Conservation (phyloP, 2,888 invertebrate genomes). For the Norana najaformis region DNA sequence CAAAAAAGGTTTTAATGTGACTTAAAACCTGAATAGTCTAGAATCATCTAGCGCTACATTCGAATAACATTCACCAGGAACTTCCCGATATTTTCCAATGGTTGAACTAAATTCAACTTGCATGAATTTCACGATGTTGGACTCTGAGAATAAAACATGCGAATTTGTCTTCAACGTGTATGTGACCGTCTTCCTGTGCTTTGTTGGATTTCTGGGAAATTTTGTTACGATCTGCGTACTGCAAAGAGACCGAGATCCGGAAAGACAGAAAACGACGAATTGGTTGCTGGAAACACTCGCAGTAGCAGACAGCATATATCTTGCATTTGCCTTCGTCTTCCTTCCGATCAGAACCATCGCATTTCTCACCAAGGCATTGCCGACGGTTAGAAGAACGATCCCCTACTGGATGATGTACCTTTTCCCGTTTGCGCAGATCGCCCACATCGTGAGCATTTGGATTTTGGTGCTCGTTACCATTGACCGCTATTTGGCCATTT, state of each 20-base stretch:
- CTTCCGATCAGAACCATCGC: slow-evolving; percentile 41
- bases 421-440: slow-evolving; percentile 39
- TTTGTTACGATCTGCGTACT: slow-evolving; percentile 42
- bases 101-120: background rate
- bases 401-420: slow-evolving; percentile 38
- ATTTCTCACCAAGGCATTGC: background rate
- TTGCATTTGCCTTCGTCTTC: slow-evolving; percentile 40
- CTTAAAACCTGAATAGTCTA: too few relatives aligned
- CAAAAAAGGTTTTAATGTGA: too few relatives aligned
- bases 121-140: background rate
- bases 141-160: background rate
- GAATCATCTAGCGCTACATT: too few relatives aligned
- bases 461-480: slow-evolving; percentile 45
- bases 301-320: slow-evolving; percentile 42
- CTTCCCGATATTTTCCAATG: too few relatives aligned
- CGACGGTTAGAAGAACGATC: background rate
- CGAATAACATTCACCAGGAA: too few relatives aligned
- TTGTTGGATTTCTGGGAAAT: slow-evolving; percentile 36
- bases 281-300: slow-evolving; percentile 45
- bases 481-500: slow-evolving; percentile 46
- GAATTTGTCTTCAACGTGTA: background rate
- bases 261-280: slow-evolving; percentile 42
- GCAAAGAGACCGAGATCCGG: slow-evolving; percentile 39
- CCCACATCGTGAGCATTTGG: slow-evolving; percentile 45
- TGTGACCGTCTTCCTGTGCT: slow-evolving; percentile 19